A percentile compares a stretch with the other conserved stretches of the same genome.
phyloP scores from a whole-genome alignment of 2,888 invertebrate species.

The Aproaerema taeniolella region DNA sequence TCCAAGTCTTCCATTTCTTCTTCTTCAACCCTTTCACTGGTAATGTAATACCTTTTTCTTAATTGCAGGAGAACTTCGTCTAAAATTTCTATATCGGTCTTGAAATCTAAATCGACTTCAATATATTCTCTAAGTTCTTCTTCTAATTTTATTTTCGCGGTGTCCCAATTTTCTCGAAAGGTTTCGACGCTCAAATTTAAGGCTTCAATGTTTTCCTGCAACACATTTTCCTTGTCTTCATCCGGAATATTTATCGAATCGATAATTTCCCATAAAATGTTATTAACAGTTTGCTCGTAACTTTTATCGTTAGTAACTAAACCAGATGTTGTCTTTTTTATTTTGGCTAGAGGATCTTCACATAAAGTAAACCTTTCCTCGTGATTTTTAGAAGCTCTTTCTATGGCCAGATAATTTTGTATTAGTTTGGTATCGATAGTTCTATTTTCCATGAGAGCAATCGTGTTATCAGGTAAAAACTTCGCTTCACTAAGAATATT shows the following conservation, averaged over 20 bases:
- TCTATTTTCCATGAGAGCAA: constrained; percentile 72
- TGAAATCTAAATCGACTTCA: constrained; percentile 64
- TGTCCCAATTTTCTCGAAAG: constrained; percentile 55
- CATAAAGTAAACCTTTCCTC: constrained; percentile 39
- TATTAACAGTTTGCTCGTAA: no score
- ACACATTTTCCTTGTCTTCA: no score
- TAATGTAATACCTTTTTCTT: constrained; percentile 47
- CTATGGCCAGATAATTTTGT: constrained; percentile 50
- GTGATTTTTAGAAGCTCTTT: constrained; percentile 38
- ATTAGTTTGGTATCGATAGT: constrained; percentile 50
- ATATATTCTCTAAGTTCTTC: constrained; percentile 49
- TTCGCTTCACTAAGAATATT: constrained; percentile 52
- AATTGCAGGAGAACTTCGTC: constrained; percentile 51
- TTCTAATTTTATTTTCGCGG: constrained; percentile 58
- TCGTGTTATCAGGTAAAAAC: constrained; percentile 72
- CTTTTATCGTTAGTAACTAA: no score
- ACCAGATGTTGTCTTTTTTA: constrained; percentile 30
- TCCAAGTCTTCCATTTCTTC: constrained; percentile 34
- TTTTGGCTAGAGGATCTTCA: constrained; percentile 48
- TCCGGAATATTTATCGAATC: no score
- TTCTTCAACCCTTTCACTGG: constrained; percentile 38
- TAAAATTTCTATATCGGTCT: constrained; percentile 50
- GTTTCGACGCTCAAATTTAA: constrained; percentile 47
- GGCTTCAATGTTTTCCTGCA: no score
- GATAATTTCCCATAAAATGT: no score